Percentiles rank a stretch among this genome's conserved stretches.
Conservation (phyloP, 2,113 vertebrate species). For the Osmerus eperlanus region DNA sequence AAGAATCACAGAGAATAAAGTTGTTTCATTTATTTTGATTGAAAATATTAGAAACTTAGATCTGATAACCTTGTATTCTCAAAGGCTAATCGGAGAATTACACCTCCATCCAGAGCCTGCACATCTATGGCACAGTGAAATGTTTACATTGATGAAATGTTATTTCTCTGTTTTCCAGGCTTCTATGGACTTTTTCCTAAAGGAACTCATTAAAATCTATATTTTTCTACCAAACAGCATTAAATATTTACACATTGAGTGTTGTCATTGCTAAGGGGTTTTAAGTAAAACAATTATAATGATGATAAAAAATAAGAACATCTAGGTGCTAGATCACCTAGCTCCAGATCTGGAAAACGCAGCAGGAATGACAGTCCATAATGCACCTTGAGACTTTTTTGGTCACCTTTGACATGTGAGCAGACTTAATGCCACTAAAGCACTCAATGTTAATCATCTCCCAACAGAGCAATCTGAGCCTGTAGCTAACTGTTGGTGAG, state of each 20-base stretch:
- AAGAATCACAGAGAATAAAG: too few species aligned
- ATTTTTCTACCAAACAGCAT: slow-evolving; percentile 62
- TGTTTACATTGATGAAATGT: slow-evolving; percentile 47
- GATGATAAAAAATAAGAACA: background rate
- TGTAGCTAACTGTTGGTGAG: slow-evolving; percentile 47
- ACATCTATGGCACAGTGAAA: slow-evolving; percentile 40
- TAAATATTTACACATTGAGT: slow-evolving; percentile 59
- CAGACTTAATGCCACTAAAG: slow-evolving; percentile 41
- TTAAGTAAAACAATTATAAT: slow-evolving; percentile 17
- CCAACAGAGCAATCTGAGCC: slow-evolving; percentile 42
- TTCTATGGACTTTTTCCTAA: slow-evolving; percentile 57
- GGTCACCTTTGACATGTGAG: slow-evolving; percentile 42
- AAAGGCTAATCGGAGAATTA: background rate
- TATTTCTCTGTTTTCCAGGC: slow-evolving; percentile 54
- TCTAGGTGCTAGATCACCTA: too few species aligned
- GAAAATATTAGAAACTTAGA: too few species aligned
- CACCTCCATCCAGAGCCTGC: slow-evolving; percentile 5
- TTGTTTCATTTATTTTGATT: too few species aligned
- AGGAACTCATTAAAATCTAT: slow-evolving; percentile 74
- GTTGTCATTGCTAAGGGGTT: slow-evolving; percentile 35
- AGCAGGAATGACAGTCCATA: too few species aligned
- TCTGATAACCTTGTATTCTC: too few species aligned
- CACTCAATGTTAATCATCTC: slow-evolving; percentile 61
- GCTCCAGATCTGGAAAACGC: too few species aligned
- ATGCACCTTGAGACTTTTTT: background rate